Evolutionary conservation across 1,140 invertebrate species (phyloP), one percentile per base, ranked within the genome.

Genomic region (Pararge aegeria): DNA sequence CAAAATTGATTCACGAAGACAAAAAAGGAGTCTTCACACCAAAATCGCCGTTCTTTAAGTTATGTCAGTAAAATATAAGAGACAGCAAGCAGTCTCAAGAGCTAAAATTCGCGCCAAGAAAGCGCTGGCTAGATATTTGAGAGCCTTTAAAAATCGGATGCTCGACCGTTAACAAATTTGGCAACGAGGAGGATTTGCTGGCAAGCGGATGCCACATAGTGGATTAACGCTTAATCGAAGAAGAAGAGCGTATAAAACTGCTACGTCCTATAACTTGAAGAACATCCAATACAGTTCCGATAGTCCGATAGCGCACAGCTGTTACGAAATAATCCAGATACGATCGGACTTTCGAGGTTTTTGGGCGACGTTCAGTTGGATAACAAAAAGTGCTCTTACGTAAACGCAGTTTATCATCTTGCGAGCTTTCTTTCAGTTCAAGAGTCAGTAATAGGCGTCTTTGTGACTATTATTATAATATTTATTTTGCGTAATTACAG

Each of bases 281-380:
- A 55, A 18, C 51, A 56, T 51, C 62, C 65, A 69, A 78, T 74
- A 70, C 61, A 77, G 69, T 77, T 66, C 65, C 53, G 68, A 76
- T 75, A 57, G 55, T 54, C 27, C 59, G 70, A 81, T 83, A 75
- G 62, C 44, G 71, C 62, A 80, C 78, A 62, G 59, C 46, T 29
- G 71, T 84, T 84, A 82, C 78, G 80, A 78, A 76, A 84, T 64
- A 21, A 13, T 27, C 30, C 40, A 55, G 80, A 84, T 87, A 87
- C 61, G 52, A 84, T 83, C 81, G 54, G 52, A 70, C 74, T 78
- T 79, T 82, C 75, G 67, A 86, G 83, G 82, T 80, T 77, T 78
- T 74, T 68, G 67, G 73, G 61, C 73, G 71, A 72, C 70, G 70
- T 63, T 56, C 55, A 51, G 68, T 75, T 72, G 66, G 71, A 76